Evolutionary conservation across 2,888 invertebrate species (phyloP), one percentile per base, ranked within the genome.

Genomic region (Venusia cambrica): DNA sequence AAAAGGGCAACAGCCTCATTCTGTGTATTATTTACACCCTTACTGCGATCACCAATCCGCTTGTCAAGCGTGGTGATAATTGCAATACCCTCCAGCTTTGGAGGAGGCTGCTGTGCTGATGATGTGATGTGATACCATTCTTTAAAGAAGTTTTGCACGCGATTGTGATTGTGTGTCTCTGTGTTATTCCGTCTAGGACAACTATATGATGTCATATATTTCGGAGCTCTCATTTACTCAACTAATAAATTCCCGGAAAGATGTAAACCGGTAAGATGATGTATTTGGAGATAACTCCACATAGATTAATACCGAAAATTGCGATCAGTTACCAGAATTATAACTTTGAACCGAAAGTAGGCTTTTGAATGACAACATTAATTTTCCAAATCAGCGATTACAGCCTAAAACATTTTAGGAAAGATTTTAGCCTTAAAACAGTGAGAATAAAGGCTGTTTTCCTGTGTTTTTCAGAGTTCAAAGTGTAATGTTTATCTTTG

Each of bases 361-460:
- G 57, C 57, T 57, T 62, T 48, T 35, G 38, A 47, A 49, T 60
- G 63, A 65, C 66, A 67, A 57, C 60, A 69, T 72, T 65, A 61
- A 70, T 69, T 69, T 68, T 61, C 61, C 64, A 49, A 57, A 49
- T 45, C 55, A 52, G 38, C 41, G 55, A 51, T 37, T 45, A 48
- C 24, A 26, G 19, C 7, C 3, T 21, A 27, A 26, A 19, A 18
- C 4, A 7, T 10, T 15, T 28, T 20, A 21, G 1, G 5, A 11
- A 20, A 17, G 1, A n/a, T 4, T 38, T 24, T 17, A 30, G 28
- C 31, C 25, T 14, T 44, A 28, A 27, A 53, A 38, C 13, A 1
- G 0, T 2, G 6, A 10, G 3, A 20, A 47, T 62, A 69, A 43
- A 36, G 35, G 31, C 44, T 28, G 45, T 22, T 49, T 33, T 57